Evolutionary conservation across 1,140 invertebrate genomes (phyloP).

Genomic region (Sesamia nonagrioides): DNA sequence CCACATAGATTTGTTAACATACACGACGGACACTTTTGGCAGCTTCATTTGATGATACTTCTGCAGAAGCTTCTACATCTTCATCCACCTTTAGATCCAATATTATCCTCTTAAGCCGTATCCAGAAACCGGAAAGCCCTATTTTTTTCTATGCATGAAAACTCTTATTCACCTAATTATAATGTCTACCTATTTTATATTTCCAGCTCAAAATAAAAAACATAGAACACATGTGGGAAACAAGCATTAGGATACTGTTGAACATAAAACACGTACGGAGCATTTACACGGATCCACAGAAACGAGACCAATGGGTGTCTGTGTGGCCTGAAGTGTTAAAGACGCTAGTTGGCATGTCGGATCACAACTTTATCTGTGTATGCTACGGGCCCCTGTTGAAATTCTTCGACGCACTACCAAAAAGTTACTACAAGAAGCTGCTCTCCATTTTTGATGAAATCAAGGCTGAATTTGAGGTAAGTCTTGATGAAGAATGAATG

Average conservation of each 20-base stretch:
- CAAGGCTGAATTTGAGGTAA: slow-evolving; percentile 88
- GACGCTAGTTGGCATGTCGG: slow-evolving; percentile 87
- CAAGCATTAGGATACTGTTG: slow-evolving; percentile 87
- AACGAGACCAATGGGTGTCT: slow-evolving; percentile 87
- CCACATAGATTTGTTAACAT: too few species aligned
- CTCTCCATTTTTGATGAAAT: slow-evolving; percentile 86
- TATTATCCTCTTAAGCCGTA: too few species aligned
- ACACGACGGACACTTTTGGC: too few species aligned
- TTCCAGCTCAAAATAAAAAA: slow-evolving; percentile 88
- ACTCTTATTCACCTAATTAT: too few species aligned
- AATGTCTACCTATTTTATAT: slow-evolving; percentile 33
- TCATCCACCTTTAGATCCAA: too few species aligned
- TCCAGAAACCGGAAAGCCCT: too few species aligned
- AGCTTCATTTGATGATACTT: too few species aligned
- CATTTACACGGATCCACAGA: slow-evolving; percentile 88
- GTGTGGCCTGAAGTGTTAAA: slow-evolving; percentile 88
- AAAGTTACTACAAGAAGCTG: slow-evolving; percentile 85
- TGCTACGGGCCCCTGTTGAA: slow-evolving; percentile 88
- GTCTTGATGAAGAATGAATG: slow-evolving; percentile 19
- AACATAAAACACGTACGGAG: slow-evolving; percentile 88
- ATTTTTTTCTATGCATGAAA: too few species aligned
- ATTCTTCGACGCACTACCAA: slow-evolving; percentile 85
- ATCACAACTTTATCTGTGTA: slow-evolving; percentile 88
- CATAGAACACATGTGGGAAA: slow-evolving; percentile 89
- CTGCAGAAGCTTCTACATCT: too few species aligned